Base-by-base conservation (phyloP, 2,113 vertebrate species). In the Pseudopipra pipra region DNA sequence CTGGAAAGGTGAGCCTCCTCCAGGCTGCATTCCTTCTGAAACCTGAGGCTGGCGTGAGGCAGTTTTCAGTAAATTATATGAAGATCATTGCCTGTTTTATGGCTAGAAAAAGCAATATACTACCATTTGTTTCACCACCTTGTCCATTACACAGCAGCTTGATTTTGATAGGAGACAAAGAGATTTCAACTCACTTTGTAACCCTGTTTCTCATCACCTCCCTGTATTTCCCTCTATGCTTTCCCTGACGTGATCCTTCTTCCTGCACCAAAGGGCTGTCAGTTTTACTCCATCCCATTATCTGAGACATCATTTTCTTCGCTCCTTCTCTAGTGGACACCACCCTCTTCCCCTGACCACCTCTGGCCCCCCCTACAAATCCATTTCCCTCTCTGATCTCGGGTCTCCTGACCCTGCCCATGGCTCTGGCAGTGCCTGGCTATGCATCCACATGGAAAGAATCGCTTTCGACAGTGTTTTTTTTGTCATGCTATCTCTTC, bases 311-410 rank as follows among this genome's bases (percentile, higher is more conserved):
- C 14, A 16, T 75, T 77, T 80, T 33, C 27, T 82, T 56, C 9
- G 1, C 19, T 77, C 4, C 49, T 79, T 82, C 68, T 61, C 54
- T 11, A 1, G n/a, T 52, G 77, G 37, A 46, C 44, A 35, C 11
- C 25, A 43, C 16, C 5, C 21, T 87, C 27, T 82, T 33, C 17
- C 15, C 43, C 15, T 0, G 0, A 5, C 13, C 8, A 11, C 9
- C 23, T 4, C 21, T 59, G 21, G 2, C 6, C 18, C 13, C 4
- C 39, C 4, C 54, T 76, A 28, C 8, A 13, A 63, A 62, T 33
- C 11, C 11, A 25, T 41, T 54, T 55, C 17, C 16, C 20, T 71
- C 51, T 51, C 47, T 46, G 16, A 6, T 65, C 39, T 28, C 61
- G 61, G 59, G 5, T 54, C 1, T 5, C 35, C 20, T 31, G 13